These are phyloP conservation scores for Cerastis leucographa DNA, from an alignment of 2,888 invertebrate species.

Conservation along the genomic window DNA sequence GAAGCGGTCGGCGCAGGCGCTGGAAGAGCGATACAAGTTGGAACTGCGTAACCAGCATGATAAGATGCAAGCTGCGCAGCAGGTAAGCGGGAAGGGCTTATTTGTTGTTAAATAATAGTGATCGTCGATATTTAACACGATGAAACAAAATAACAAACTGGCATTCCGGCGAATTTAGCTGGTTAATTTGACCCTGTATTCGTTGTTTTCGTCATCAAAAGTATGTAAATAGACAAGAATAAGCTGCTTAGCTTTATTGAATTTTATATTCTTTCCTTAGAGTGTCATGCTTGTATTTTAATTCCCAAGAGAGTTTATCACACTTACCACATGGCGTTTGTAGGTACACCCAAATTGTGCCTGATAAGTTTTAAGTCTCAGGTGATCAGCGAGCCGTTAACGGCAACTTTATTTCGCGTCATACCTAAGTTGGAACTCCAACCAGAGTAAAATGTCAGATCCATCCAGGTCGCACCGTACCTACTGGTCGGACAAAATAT, in stretches of 20 bases:
- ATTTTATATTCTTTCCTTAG: neutral
- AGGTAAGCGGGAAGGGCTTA: slow-evolving; percentile 75
- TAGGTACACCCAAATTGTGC: neutral
- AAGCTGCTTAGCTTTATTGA: neutral
- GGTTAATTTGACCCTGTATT: neutral
- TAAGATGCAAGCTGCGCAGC: slow-evolving; percentile 94
- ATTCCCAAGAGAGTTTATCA: neutral
- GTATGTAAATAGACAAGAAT: neutral
- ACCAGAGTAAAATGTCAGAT: neutral
- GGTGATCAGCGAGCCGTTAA: neutral
- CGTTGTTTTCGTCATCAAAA: neutral
- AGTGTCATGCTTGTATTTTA: neutral
- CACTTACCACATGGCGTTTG: neutral
- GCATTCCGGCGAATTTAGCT: neutral
- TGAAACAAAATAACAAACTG: neutral
- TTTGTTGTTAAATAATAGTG: no score
- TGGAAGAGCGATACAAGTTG: slow-evolving; percentile 94
- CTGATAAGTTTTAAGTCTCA: neutral
- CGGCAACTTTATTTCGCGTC: neutral
- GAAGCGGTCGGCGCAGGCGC: slow-evolving; percentile 92
- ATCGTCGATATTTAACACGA: neutral
- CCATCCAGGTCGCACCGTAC: neutral
- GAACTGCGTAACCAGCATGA: slow-evolving; percentile 94
- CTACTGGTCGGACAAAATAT: neutral
- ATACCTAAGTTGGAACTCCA: neutral